Base-by-base conservation (phyloP, 2,888 invertebrate genomes). In the Drosophila lacicola region DNA sequence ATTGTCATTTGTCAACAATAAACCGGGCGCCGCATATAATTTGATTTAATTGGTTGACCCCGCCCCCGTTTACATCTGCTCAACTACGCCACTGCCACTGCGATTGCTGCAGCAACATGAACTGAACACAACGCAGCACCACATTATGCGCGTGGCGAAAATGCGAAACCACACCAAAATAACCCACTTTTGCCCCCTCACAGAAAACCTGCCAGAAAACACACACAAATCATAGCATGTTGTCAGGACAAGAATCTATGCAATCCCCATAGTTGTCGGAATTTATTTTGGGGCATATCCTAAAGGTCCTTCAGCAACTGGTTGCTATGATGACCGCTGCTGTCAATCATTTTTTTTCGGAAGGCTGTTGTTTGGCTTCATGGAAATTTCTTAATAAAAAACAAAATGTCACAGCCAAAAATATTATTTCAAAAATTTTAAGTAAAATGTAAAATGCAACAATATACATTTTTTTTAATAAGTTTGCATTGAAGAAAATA, bases 1-100 rank as follows among this genome's bases (percentile, higher is more conserved):
- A 66, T 68, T 58, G 53, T 29, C 21, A 60, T 46, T 65, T 53
- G 65, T 49, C 53, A 66, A 62, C 74, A 66, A 75, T 69, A 60
- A 56, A 46, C 39, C 33, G 47, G 41, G 29, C 49, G 45, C 42
- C 21, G 11, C 29, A n/a, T 4, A 37, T 21, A 71, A 64, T 60
- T 56, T 56, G 49, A 29, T 14, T 61, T 64, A 78, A 73, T 64
- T 68, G 58, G 39, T 42, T 39, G 47, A 2, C 17, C 42, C 10
- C 34, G 29, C 29, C 29, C 29, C 29, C 29, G 29, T 29, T 29
- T 8, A 29, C 29, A 8, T 29, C 3, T 14, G 17, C 10, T 8
- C 9, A 36, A 44, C 51, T 4, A 36, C 44, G 42, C 51, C 64
- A 5, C 34, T 51, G 42, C 51, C 64, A 5, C 34, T 51, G 6